phyloP scores from a whole-genome alignment of 2,797 vertebrate species.

The Coccyzus lansbergi region DNA sequence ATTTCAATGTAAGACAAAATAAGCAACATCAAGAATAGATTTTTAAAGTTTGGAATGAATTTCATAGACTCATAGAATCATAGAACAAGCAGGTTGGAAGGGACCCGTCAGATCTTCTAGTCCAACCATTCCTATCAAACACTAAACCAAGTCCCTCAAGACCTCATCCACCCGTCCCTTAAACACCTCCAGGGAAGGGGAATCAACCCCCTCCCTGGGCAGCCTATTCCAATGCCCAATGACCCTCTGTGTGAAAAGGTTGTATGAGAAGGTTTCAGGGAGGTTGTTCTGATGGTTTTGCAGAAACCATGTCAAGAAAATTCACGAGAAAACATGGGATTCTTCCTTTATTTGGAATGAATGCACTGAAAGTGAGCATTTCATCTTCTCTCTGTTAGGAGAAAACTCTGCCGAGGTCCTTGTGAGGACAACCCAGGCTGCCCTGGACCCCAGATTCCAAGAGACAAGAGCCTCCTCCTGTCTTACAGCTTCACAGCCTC shows the following conservation, averaged over 20 bases:
- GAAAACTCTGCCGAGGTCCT: background rate
- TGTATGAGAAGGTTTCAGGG: background rate
- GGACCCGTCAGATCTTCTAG: too few species aligned
- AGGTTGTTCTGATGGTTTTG: background rate
- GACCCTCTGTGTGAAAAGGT: too few species aligned
- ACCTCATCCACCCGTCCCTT: too few species aligned
- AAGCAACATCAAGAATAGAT: background rate
- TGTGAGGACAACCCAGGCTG: background rate
- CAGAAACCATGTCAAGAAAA: background rate
- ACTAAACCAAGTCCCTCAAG: too few species aligned
- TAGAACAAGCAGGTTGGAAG: too few species aligned
- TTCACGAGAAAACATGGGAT: background rate
- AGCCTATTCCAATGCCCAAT: too few species aligned
- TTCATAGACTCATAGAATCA: too few species aligned
- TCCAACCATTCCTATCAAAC: too few species aligned
- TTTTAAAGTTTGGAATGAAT: background rate
- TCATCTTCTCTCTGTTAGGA: background rate
- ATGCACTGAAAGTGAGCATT: background rate
- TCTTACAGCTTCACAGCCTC: background rate
- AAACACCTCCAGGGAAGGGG: too few species aligned
- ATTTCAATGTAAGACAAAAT: background rate
- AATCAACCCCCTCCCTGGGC: too few species aligned
- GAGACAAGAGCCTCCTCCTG: background rate
- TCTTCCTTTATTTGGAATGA: background rate
- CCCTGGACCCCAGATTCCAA: rapidly evolving